phyloP scores from a whole-genome alignment of 2,888 invertebrate species.

The Ophion obscuratus region DNA sequence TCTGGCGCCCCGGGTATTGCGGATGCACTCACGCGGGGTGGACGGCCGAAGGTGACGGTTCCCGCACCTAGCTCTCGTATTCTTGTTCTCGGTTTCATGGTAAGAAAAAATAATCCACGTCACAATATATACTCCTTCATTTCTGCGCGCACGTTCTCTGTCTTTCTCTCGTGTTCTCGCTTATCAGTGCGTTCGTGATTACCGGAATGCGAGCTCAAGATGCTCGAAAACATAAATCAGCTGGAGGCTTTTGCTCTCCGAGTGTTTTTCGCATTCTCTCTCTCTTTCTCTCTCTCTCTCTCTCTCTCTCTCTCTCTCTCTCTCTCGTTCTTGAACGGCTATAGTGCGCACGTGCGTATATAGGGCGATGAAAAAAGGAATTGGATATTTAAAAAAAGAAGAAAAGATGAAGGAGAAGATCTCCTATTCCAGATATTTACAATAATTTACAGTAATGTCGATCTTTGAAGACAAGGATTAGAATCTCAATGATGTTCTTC shows the following conservation, averaged over 20 bases:
- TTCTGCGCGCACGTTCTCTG: constrained; percentile 23
- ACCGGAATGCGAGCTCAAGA: constrained; percentile 75
- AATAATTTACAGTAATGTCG: too few relatives aligned
- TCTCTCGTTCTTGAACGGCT: not conserved
- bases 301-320: not conserved
- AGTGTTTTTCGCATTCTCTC: not conserved
- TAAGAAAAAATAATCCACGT: too few relatives aligned
- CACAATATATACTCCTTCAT: constrained; percentile 43
- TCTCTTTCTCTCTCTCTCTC: not conserved
- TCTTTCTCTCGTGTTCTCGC: constrained; percentile 47
- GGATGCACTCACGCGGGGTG: too few relatives aligned
- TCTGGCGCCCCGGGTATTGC: too few relatives aligned
- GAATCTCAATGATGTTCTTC: too few relatives aligned
- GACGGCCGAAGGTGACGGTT: too few relatives aligned
- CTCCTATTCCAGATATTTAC: too few relatives aligned
- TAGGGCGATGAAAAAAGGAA: constrained; percentile 7
- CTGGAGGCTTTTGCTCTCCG: constrained; percentile 64
- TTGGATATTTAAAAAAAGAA: constrained; percentile 2
- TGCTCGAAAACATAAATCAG: constrained; percentile 70
- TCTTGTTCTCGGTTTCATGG: too few relatives aligned
- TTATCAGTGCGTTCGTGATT: constrained; percentile 78
- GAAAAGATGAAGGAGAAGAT: too few relatives aligned
- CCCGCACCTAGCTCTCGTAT: too few relatives aligned
- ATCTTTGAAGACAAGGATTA: too few relatives aligned
- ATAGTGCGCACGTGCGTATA: not conserved